A percentile compares a stretch with the other conserved stretches of the same genome.
Conservation (phyloP, 2,888 invertebrate genomes). For the Atethmia centrago region DNA sequence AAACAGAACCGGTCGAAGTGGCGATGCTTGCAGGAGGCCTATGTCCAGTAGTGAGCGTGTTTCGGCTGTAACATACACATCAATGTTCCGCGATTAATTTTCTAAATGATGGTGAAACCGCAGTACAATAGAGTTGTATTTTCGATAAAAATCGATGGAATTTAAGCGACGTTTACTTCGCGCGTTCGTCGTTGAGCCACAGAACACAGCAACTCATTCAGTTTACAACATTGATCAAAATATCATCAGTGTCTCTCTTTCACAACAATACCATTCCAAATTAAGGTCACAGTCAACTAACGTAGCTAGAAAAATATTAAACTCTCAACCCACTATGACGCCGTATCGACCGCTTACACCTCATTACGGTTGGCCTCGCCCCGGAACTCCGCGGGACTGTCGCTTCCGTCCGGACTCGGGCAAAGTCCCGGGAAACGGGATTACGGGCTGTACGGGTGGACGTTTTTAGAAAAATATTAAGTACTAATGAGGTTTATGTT, state of each 20-base stretch:
- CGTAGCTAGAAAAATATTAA: conserved; percentile 12
- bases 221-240: not conserved
- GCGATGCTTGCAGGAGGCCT: too few relatives aligned
- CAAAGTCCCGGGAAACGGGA: conserved; percentile 57
- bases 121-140: not conserved
- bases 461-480: conserved; percentile 35
- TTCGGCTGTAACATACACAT: too few relatives aligned
- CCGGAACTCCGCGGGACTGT: conserved; percentile 54
- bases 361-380: conserved; percentile 58
- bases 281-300: conserved; percentile 36
- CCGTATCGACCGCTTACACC: conserved; percentile 54
- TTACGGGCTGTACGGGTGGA: conserved; percentile 25
- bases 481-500: conserved; percentile 35
- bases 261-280: conserved; percentile 1
- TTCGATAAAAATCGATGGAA: not conserved
- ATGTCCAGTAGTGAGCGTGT: too few relatives aligned
- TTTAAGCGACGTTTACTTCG: not conserved
- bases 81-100: too few relatives aligned
- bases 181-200: not conserved
- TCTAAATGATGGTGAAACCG: too few relatives aligned
- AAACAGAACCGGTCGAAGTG: too few relatives aligned
- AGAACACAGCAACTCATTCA: not conserved
- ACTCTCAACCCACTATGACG: not conserved
- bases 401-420: conserved; percentile 53
- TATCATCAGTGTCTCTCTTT: not conserved